Evolutionary conservation across 2,888 invertebrate genomes (phyloP).

Genomic region (Carpatolechia fugitivella): DNA sequence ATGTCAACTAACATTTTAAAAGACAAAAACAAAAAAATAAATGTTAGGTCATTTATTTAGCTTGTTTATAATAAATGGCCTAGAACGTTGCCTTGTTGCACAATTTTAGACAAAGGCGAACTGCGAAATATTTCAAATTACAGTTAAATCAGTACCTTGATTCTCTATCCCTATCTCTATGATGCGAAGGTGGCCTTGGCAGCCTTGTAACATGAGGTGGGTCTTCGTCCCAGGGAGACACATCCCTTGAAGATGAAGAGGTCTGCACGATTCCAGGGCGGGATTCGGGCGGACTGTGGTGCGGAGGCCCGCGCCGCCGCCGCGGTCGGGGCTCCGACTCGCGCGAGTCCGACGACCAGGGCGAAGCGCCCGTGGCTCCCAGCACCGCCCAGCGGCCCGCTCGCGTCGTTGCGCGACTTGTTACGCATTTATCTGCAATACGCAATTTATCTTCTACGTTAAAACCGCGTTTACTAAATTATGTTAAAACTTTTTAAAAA

Average conservation of each 20-base stretch:
- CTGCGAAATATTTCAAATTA: too few species aligned
- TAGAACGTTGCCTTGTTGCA: too few species aligned
- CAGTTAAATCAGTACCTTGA: too few species aligned
- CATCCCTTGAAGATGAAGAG: slow-evolving; percentile 86
- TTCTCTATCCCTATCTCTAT: slow-evolving; percentile 47
- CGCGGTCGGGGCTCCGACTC: slow-evolving; percentile 64
- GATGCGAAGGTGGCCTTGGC: slow-evolving; percentile 52
- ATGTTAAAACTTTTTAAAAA: too few species aligned
- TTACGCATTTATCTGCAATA: slow-evolving; percentile 21
- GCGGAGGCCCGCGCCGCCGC: slow-evolving; percentile 29
- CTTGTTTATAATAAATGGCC: too few species aligned
- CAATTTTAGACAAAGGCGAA: too few species aligned
- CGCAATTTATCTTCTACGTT: too few species aligned
- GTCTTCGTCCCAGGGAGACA: slow-evolving; percentile 91
- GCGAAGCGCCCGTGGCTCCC: slow-evolving; percentile 78
- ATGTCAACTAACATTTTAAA: too few species aligned
- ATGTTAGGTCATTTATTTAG: too few species aligned
- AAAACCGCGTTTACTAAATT: too few species aligned
- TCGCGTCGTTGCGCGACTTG: slow-evolving; percentile 32
- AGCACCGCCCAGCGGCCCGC: slow-evolving; percentile 55
- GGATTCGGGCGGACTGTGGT: slow-evolving; percentile 28
- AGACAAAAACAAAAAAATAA: too few species aligned
- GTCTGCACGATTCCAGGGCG: slow-evolving; percentile 72
- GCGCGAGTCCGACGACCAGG: slow-evolving; percentile 87
- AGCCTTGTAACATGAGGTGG: slow-evolving; percentile 62